Conservation (phyloP, 2,888 invertebrate genomes). For the Eupithecia subumbrata region DNA sequence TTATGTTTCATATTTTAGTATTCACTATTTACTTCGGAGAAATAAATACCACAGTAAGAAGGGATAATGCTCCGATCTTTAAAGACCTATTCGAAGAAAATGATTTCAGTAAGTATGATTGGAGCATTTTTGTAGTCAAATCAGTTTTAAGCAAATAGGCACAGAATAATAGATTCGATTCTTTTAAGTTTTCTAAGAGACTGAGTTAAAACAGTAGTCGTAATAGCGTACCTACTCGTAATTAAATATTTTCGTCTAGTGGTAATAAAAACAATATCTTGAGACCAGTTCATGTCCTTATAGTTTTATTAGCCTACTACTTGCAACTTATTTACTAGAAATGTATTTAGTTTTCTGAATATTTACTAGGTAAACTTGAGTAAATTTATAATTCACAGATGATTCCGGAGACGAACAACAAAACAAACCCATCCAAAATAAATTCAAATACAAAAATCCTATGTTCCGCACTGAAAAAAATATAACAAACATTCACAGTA, state of each 20-base stretch:
- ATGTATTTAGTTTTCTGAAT: background rate
- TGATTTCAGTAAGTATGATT: conserved; percentile 2
- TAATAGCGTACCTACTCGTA: background rate
- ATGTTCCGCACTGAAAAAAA: conserved; percentile 50
- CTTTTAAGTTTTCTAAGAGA: background rate
- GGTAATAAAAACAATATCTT: background rate
- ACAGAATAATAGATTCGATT: background rate
- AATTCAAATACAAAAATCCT: conserved; percentile 41
- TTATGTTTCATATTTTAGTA: conserved; percentile 65
- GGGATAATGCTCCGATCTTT: conserved; percentile 41
- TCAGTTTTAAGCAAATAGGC: background rate
- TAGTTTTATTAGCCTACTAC: background rate
- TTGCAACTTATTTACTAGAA: too few species aligned
- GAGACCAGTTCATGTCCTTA: background rate
- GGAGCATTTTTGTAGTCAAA: background rate
- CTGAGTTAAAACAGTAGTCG: background rate
- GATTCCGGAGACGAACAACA: conserved; percentile 34
- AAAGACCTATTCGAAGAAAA: conserved; percentile 42
- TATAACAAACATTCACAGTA: conserved; percentile 42
- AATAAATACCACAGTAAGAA: conserved; percentile 50
- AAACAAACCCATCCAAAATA: conserved; percentile 9
- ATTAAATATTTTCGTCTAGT: background rate
- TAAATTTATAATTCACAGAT: conserved; percentile 48
- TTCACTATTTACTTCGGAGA: conserved; percentile 52
- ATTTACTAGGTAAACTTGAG: background rate